Base-by-base conservation (phyloP, 1,140 invertebrate genomes). In the Cotesia typhae region DNA sequence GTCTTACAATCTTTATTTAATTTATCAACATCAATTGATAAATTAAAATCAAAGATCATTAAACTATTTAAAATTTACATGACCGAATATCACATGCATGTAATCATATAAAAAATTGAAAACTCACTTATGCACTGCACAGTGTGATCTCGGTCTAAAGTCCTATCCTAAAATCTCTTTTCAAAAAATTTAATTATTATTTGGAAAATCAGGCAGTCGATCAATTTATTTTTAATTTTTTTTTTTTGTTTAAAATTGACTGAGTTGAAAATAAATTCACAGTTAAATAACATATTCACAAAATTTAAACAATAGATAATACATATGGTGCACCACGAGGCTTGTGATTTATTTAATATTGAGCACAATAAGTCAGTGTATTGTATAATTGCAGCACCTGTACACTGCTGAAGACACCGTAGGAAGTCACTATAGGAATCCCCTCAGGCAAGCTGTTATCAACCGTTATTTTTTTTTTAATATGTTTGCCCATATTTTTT, bases 361-460 rank as follows among this genome's bases (percentile, higher is more conserved):
- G 76, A 74, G 80, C 80, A 74, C 79, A 77, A 79, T 83, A 80
- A 81, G 82, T 76, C 76, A 85, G 80, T 82, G 79, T 85, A 76
- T 86, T 87, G 77, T 87, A 84, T 92, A 90, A 88, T 92, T 92
- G 85, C 91, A 92, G 91, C 91, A 91, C 90, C 90, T 91, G 89
- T 91, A 91, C 87, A 90, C 88, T 83, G 89, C 89, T 87, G 89
- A 89, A 89, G 91, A 91, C 87, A 89, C 89, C 86, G 78, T 84
- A 84, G 83, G 78, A 84, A 87, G 88, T 87, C 89, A 89, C 86
- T 91, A 91, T 89, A 90, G 90, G 89, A 91, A 90, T 86, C 91
- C 90, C 89, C 89, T 92, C 88, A 92, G 91, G 91, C 91, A 92
- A 92, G 91, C 89, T 88, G 89, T 89, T 86, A 86, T 85, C 80